phyloP scores from a whole-genome alignment of 2,888 invertebrate species.

The Deilephila porcellus region DNA sequence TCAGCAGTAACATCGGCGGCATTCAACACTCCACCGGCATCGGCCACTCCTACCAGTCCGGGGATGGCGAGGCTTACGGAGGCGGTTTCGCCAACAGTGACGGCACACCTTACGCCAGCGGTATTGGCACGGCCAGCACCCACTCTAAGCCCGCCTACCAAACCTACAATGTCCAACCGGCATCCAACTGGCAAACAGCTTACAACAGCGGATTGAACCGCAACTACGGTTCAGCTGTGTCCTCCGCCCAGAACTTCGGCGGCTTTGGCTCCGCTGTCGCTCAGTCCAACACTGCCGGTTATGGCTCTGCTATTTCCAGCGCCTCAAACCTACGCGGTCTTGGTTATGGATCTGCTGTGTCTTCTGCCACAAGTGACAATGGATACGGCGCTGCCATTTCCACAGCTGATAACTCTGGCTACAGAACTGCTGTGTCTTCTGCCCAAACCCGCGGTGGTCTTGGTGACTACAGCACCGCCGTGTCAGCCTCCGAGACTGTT shows the following conservation, averaged over 20 bases:
- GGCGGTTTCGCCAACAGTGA: slow-evolving; percentile 55
- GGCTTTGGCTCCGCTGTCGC: slow-evolving; percentile 62
- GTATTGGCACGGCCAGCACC: slow-evolving; percentile 66
- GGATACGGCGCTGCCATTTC: slow-evolving; percentile 43
- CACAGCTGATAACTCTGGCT: slow-evolving; percentile 40
- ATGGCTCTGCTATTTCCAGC: slow-evolving; percentile 59
- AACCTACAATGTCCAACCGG: slow-evolving; percentile 40
- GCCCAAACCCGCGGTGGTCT: slow-evolving; percentile 54
- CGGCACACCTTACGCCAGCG: slow-evolving; percentile 59
- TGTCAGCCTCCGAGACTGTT: slow-evolving; percentile 63
- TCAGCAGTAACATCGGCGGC: slow-evolving; percentile 75
- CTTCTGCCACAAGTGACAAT: slow-evolving; percentile 44
- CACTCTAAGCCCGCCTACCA: slow-evolving; percentile 21
- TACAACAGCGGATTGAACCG: slow-evolving; percentile 47
- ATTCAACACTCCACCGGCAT: slow-evolving; percentile 70
- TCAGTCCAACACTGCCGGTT: slow-evolving; percentile 54
- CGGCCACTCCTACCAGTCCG: slow-evolving; percentile 66
- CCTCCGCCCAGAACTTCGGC: slow-evolving; percentile 62
- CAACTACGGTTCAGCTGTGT: slow-evolving; percentile 52
- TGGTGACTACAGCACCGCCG: slow-evolving; percentile 52
- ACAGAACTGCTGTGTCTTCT: slow-evolving; percentile 59
- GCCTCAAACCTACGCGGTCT: slow-evolving; percentile 52
- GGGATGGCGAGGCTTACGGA: slow-evolving; percentile 68
- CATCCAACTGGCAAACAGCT: slow-evolving; percentile 45
- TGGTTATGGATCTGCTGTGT: slow-evolving; percentile 53